Evolutionary conservation across 2,888 invertebrate genomes (phyloP), one percentile per base, ranked within the genome.

Genomic region (Amblyjoppa fuscipennis): DNA sequence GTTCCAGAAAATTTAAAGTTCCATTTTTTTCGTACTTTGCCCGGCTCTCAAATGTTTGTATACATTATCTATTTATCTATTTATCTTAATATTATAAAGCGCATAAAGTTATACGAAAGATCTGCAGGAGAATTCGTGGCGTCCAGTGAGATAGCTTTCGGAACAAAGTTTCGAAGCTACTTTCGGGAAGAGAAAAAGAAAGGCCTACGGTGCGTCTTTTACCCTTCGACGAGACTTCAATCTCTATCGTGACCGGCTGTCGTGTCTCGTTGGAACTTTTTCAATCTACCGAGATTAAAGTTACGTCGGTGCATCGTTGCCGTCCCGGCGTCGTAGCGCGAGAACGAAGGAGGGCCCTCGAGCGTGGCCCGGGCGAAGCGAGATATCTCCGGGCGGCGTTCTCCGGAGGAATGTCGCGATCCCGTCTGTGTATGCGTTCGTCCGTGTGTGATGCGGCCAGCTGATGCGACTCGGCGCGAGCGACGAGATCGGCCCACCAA

Each of bases 251-350:
- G 70, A 71, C 85, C 82, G 82, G 82, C 85, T 85, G 85, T 85
- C 85, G 85, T 71, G 78, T 85, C 81, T 85, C 85, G 85, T 82
- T 85, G 82, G 70, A 85, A 85, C 85, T 85, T 82, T 82, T 85
- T 85, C 85, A 85, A 85, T 85, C 85, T 85, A 78, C 82, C 64
- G 82, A 82, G 82, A 85, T 85, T 85, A 85, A 85, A 85, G 85
- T 85, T 85, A 79, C 85, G 75, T 56, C 73, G 81, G 84, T 77
- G 84, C 51, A 79, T 79, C 75, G 56, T 61, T 45, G 49, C 75
- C 75, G 31, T 56, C 69, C 56, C 64, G 34, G 5, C 38, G 69
- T 76, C 70, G 80, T n/a, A 45, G 68, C 59, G 20, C 64, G 56
- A 56, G 66, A 38, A 20, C 41, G 38, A 68, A 71, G 61, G 83